Conservation (phyloP, 2,797 vertebrate species). For the Gymnopithys bicolor region DNA sequence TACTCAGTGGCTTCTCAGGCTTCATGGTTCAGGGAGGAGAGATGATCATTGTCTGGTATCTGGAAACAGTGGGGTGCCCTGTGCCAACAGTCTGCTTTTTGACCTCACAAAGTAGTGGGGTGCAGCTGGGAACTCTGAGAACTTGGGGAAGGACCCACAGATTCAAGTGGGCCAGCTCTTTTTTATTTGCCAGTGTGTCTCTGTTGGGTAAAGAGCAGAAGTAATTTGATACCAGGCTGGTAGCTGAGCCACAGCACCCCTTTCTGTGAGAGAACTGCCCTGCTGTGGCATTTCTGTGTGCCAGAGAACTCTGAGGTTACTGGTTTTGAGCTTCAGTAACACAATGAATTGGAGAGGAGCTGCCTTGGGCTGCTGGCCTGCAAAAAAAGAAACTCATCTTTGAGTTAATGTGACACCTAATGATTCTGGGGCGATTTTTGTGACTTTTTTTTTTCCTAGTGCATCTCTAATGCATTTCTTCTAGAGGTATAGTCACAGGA, state of each 20-base stretch:
- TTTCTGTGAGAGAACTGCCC: not conserved
- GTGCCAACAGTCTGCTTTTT: not conserved
- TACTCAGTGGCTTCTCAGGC: not conserved
- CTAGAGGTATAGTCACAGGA: slow-evolving; percentile 30
- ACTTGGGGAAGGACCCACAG: not conserved
- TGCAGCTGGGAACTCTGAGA: not conserved
- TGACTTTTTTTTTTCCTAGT: not conserved
- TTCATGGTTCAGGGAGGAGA: not conserved
- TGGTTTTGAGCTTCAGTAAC: not conserved
- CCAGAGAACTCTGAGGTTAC: not conserved
- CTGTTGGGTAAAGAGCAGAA: not conserved
- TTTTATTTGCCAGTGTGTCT: not conserved
- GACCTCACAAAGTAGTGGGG: not conserved
- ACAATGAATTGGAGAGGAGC: not conserved
- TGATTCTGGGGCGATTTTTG: not conserved
- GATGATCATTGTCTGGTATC: not conserved
- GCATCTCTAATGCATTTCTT: slow-evolving; percentile 1
- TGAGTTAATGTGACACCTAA: not conserved
- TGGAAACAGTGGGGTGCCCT: not conserved
- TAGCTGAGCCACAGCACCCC: not conserved
- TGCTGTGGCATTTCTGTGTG: fast-evolving
- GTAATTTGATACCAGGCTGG: not conserved
- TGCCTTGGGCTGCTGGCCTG: not conserved
- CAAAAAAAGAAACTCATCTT: not conserved
- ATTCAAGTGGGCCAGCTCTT: not conserved